A percentile compares a stretch with the other conserved stretches of the same genome.
Conservation (phyloP, 35 echinoderm and acorn worm genomes). For the Heliocidaris erythrogramma region DNA sequence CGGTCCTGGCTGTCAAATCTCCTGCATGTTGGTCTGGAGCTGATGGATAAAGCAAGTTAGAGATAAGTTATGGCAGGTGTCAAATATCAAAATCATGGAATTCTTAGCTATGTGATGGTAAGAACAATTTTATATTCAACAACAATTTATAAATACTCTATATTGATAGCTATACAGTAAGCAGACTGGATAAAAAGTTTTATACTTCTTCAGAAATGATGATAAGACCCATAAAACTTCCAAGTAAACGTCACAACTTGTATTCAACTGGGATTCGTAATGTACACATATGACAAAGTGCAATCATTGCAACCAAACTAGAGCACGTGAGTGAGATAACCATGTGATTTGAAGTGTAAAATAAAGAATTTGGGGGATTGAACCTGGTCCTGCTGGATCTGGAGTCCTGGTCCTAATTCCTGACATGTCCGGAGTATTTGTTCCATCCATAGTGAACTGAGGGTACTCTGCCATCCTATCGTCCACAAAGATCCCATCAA, state of each 20-base stretch:
- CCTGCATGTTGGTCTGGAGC: conserved; percentile 45
- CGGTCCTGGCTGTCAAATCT: conserved; percentile 71
- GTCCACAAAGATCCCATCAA: conserved; percentile 95
- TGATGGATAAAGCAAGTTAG: neutral
- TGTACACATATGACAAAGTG: no score
- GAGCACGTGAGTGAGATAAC: no score
- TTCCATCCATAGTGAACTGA: conserved; percentile 90
- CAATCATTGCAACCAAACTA: no score
- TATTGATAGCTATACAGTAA: no score
- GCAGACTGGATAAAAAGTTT: no score
- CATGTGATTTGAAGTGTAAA: no score
- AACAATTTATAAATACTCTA: no score
- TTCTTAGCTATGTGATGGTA: neutral
- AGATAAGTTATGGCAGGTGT: neutral
- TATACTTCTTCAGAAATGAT: no score
- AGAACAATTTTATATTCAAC: no score
- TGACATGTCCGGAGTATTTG: conserved; percentile 85
- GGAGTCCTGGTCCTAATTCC: conserved; percentile 91
- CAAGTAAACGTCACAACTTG: no score
- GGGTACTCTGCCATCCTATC: conserved; percentile 97
- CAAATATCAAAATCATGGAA: neutral
- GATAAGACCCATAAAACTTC: no score
- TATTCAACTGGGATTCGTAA: no score
- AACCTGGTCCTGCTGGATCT: conserved; percentile 84
- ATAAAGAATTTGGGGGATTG: neutral